Base-by-base conservation (phyloP, 2,888 invertebrate species). In the Drosophila rubida region DNA sequence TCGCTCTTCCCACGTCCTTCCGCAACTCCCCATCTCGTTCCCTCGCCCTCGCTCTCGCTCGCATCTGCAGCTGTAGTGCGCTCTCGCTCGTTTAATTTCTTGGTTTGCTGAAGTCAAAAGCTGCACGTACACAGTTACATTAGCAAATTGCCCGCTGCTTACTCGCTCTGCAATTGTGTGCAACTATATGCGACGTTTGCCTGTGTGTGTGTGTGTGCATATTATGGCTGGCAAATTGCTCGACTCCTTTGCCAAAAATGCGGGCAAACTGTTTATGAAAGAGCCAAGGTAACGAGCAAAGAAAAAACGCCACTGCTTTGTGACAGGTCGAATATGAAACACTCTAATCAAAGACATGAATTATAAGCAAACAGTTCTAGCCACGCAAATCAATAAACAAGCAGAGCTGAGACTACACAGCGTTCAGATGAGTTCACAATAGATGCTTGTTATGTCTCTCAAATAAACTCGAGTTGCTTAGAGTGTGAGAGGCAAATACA, bases 91-190 rank as follows among this genome's bases (percentile, higher is more conserved):
- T 48, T 74, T 84, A 71, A 84, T 84, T 80, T 80, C 71, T 65
- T 74, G 80, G 41, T 63, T 63, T 44, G 61, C 66, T 75, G 54
- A 32, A 75, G 69, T 66, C 76, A 49, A 67, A 66, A 74, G 61
- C 64, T 67, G 66, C 78, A 75, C 71, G 74, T 73, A 75, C 84
- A 78, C 69, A 76, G 55, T 42, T 35, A 75, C 80, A 79, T 81
- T 81, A 81, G 85, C 81, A 84, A 87, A 81, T 81, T 81, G 87
- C 78, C 69, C 55, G 25, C 35, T 58, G n/a, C 39, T 69, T 13
- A 37, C 35, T 23, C 13, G 19, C 5, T 8, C 19, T 32, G 41
- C 42, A 11, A 45, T n/a, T 39, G 42, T 42, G 48, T 44, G 25
- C 63, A 54, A 23, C 35, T 53, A 60, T 51, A 57, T 61, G 55